Evolutionary conservation across 2,888 invertebrate species (phyloP), one percentile per base, ranked within the genome.

Genomic region (Ophion costatus): DNA sequence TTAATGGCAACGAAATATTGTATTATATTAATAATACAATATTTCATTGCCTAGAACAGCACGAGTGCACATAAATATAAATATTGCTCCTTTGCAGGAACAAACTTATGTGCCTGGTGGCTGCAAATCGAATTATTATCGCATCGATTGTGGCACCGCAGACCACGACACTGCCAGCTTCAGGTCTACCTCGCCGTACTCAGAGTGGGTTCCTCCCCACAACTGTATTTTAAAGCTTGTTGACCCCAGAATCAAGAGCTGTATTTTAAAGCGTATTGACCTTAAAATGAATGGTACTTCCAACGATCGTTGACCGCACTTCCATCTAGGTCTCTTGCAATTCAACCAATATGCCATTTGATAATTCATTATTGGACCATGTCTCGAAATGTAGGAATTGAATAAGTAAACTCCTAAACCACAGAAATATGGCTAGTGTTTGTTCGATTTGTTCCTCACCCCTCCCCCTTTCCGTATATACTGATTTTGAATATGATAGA

Each of bases 121-220:
- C 80, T 51, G 51, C 71, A 83, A 83, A 83, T 83, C 76, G 71
- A 80, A 83, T 83, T 80, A 83, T 71, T 61, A 75, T 69, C 63
- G 63, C 83, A 80, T 83, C 76, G 83, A 75, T 42, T 70, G 70
- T 80, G 75, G 66, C 70, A 74, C 84, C 81, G 69, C 81, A 67
- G 42, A 66, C 63, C 73, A 61, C 80, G 64, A 42, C 78, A 51
- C 61, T 56, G 63, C 71, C 33, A 63, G 24, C 56, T 77, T 66
- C 57, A 14, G 57, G 24, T 67, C 57, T 67, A 45, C 22, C 66
- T 64, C 75, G 38, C 82, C 38, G 7, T 38, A 22, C 17, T 17
- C 56, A 33, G 17, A 17, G 51, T 51, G 17, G 51, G 3, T 51
- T 51, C 14, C 42, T 42, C 22, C 42, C 22, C 22, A 20, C 20